Base-by-base conservation (phyloP, 2,888 invertebrate genomes). In the Agriotes lineatus region DNA sequence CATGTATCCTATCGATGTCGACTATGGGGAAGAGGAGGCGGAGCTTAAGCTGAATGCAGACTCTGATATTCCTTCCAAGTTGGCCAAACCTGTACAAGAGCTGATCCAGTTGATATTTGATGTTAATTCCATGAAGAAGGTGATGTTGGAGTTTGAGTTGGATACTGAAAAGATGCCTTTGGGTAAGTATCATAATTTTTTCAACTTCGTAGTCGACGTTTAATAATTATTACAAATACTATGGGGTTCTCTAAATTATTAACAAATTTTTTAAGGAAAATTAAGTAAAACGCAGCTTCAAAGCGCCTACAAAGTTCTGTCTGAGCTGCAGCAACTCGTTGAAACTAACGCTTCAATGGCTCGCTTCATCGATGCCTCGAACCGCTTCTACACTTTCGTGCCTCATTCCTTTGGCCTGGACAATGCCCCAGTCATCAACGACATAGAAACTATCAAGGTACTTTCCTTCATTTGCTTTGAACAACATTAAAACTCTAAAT, bases 91-190 rank as follows among this genome's bases (percentile, higher is more conserved):
- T 0, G 90, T 99, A 0, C 96, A 98, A 82, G 89, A 93, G 69
- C 85, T 99, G 2, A 88, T 99, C 16, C 88, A 89, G 68, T 87
- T 93, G 75, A 93, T 99, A 67, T 99, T 99, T 84, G 96, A 99
- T 82, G 89, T 97, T 0, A 89, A 94, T 67, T 86, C 88, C 5
- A 99, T 99, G 98, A 96, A 96, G 82, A 91, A 91, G 81, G 93
- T 95, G 0, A 91, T 99, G 90, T 83, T 94, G 80, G 97, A 98
- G 81, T 98, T 97, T 85, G 97, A 99, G 87, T 86, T 99, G 75
- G 99, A 99, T 83, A 90, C 95, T 77, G 96, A 97, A 72, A 98
- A 99, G 85, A 98, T 99, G 99, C 99, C 99, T 0, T 85, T 99
- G 6, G 99, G 77, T 74, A 70, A 65, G 19, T 37, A 1, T 9